Percentiles rank a stretch among this genome's conserved stretches.
These are phyloP conservation scores for Lethocerus indicus DNA, from an alignment of 1,140 invertebrate genomes.

Conservation along the genomic window DNA sequence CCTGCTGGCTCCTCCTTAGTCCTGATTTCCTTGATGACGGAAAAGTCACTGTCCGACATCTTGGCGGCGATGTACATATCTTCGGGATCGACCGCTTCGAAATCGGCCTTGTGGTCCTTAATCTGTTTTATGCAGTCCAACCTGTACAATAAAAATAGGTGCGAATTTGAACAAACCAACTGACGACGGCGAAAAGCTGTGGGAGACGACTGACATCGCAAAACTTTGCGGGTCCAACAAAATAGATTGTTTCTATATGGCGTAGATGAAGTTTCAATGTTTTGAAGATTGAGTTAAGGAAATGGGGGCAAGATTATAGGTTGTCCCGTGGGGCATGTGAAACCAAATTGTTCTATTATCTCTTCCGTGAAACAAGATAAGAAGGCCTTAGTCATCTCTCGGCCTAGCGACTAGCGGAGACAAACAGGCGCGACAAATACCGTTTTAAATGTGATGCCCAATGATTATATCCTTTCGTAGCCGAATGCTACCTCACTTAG, in stretches of 20 bases:
- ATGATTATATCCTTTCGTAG: neutral
- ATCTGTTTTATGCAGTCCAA: conserved; percentile 57
- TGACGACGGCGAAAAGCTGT: no score
- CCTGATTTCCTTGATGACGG: conserved; percentile 47
- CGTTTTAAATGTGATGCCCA: neutral
- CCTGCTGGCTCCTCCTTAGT: conserved; percentile 34
- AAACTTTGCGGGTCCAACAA: no score
- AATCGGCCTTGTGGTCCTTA: conserved; percentile 53
- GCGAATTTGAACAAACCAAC: neutral
- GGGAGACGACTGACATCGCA: no score
- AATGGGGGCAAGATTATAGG: neutral
- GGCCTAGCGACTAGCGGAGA: neutral
- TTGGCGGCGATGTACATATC: conserved; percentile 66
- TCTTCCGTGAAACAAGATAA: no score
- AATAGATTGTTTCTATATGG: neutral
- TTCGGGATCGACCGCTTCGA: conserved; percentile 63
- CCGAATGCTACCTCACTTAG: neutral
- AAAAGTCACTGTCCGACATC: conserved; percentile 39
- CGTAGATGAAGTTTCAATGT: neutral
- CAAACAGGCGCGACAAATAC: neutral
- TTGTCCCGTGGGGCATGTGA: no score
- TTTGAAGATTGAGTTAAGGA: neutral
- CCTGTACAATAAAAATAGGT: conserved; percentile 5
- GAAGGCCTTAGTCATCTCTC: no score
- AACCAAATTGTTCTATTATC: no score